These are phyloP conservation scores for Poecilia gillii DNA, from an alignment of 2,797 vertebrate species.

Conservation along the genomic window DNA sequence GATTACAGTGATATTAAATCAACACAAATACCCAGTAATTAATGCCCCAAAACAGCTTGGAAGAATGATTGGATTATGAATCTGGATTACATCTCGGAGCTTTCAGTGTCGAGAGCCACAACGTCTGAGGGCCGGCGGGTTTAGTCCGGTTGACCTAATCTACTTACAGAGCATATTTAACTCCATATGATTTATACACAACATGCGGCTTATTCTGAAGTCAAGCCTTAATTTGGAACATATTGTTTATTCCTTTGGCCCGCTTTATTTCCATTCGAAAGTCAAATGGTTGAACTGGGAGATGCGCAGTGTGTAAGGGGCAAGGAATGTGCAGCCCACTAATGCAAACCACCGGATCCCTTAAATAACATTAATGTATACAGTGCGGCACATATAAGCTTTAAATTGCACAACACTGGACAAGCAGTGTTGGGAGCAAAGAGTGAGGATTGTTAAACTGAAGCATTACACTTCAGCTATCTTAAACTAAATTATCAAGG, in stretches of 20 bases:
- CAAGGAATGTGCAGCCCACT: constrained; percentile 35
- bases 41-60: constrained; percentile 82
- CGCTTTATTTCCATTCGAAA: constrained; percentile 51
- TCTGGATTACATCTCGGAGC: constrained; percentile 80
- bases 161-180: constrained; percentile 83
- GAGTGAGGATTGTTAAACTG: constrained; percentile 9
- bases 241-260: constrained; percentile 77
- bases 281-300: constrained; percentile 29
- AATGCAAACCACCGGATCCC: constrained; percentile 44
- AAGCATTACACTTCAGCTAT: constrained; percentile 23
- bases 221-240: constrained; percentile 83
- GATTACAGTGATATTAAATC: constrained; percentile 83
- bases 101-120: constrained; percentile 42
- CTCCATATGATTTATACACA: constrained; percentile 80
- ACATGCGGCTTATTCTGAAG: constrained; percentile 80
- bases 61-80: constrained; percentile 84
- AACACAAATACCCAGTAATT: constrained; percentile 80
- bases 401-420: constrained; percentile 10
- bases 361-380: constrained; percentile 44
- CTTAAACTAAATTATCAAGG: constrained; percentile 15
- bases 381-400: constrained; percentile 13
- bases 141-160: constrained; percentile 77
- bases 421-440: constrained; percentile 12
- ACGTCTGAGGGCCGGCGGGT: constrained; percentile 25
- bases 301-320: constrained; percentile 18